Base-by-base conservation (phyloP, 1,140 invertebrate species). In the Achroia grisella region DNA sequence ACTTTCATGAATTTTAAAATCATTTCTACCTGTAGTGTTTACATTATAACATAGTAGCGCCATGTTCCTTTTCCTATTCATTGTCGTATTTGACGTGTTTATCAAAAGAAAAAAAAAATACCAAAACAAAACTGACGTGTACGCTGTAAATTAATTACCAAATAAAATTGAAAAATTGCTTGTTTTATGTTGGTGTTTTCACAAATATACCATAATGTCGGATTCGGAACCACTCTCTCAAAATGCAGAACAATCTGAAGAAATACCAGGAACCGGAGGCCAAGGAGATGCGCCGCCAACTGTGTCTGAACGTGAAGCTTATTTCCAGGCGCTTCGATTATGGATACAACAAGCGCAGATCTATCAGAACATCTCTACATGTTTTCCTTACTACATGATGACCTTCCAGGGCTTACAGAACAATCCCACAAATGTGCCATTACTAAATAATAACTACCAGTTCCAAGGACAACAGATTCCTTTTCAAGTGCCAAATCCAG, bases 311-410 rank as follows among this genome's bases (percentile, higher is more conserved):
- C 86, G 87, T 27, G 88, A 89, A 51, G 87, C 86, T n/a, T 89
- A 89, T 64, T 89, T 89, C 44, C 78, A 84, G 13, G 71, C 78
- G 6, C 59, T 87, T 17, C 60, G 75, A 64, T 64, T 84, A 53
- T 89, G 89, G 89, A 83, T 89, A 6, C 87, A 89, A 40, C 88
- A 89, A 52, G 87, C 87, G 0, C 79, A 88, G 45, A 74, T 89
- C 54, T 84, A 86, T 27, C 87, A 88, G 49, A 87, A 87, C 40
- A 52, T 87, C 5, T 86, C 80, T 39, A 80, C 87, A 13, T 88
- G 87, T 65, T 89, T 89, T 53, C 89, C 88, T 4, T 89, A 88
- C 53, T 89, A 88, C 50, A 72, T 90, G 61, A 76, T 89, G 69
- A 81, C 85, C n/a, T 86, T 87, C 40, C 88, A 89, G 52, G 82